Conservation (phyloP, 2,888 invertebrate genomes). For the Dicranocentrus wangi region DNA sequence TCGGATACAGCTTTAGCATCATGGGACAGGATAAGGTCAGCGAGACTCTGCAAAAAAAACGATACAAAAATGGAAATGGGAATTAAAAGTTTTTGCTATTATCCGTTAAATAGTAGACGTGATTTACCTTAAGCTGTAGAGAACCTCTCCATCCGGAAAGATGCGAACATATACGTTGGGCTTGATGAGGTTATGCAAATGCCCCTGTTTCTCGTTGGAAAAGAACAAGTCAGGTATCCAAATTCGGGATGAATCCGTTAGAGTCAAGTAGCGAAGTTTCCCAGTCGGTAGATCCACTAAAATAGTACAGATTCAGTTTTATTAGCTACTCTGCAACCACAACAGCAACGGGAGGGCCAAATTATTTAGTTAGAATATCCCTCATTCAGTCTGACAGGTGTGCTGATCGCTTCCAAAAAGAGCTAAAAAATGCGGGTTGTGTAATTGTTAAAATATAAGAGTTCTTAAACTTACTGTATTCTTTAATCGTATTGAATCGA, state of each 20-base stretch:
- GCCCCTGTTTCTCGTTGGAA: slow-evolving; percentile 97
- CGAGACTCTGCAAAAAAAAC: slow-evolving; percentile 75
- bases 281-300: too few species aligned
- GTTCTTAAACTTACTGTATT: slow-evolving; percentile 66
- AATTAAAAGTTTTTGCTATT: background rate
- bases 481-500: slow-evolving; percentile 30
- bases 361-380: slow-evolving; percentile 75
- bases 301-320: slow-evolving; percentile 48
- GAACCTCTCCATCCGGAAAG: too few species aligned
- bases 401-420: slow-evolving; percentile 77
- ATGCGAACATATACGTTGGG: slow-evolving; percentile 97
- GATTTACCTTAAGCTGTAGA: slow-evolving; percentile 92
- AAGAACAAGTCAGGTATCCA: slow-evolving; percentile 88
- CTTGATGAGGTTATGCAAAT: slow-evolving; percentile 98
- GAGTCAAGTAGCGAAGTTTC: too few species aligned
- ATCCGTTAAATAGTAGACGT: slow-evolving; percentile 71
- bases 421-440: too few species aligned
- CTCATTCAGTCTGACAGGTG: slow-evolving; percentile 76
- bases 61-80: slow-evolving; percentile 64
- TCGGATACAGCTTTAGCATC: slow-evolving; percentile 76
- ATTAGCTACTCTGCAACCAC: slow-evolving; percentile 63
- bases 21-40: too few species aligned
- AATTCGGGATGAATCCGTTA: too few species aligned
- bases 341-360: slow-evolving; percentile 73
- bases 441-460: too few species aligned